Evolutionary conservation across 2,113 vertebrate genomes (phyloP), one percentile per base, ranked within the genome.

Genomic region (Lepidothrix coronata): DNA sequence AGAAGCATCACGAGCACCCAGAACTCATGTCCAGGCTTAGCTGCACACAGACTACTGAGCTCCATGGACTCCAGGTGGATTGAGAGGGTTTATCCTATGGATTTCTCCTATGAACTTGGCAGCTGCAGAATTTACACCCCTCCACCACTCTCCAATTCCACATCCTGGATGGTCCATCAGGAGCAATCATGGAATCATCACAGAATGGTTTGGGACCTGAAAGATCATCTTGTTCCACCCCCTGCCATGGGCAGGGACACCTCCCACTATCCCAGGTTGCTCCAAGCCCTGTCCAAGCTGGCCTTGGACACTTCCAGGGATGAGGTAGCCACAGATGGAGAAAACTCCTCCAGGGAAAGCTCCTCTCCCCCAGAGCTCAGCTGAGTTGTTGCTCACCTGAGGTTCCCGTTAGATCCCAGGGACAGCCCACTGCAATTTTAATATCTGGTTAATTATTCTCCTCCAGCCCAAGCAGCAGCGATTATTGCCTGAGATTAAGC

Each of bases 381-480:
- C 52, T 46, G 63, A 54, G 66, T 82, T 54, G 12, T 41, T 13
- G 1, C 13, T 28, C 11, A 1, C n/a, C 58, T 66, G 12, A 20
- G 11, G 35, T 37, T 85, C 71, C 85, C 16, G 28, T 68, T 65
- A 70, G 85, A 78, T 88, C 8, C 27, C 79, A 43, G 54, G 48
- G 85, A 58, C 48, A 68, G 70, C 25, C 6, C 3, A 73, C 54
- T 65, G 44, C 55, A 49, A 44, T 78, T 91, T 82, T 78, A 91
- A 89, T 78, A 65, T 81, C 85, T 82, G 61, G 37, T 82, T 85
- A 85, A 91, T 93, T 93, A 91, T 91, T 83, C 89, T 49, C 15
- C 76, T 37, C 89, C 81, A 74, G 35, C 59, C 66, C 85, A 61
- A 59, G 89, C 57, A 83, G 89, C 76, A 68, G 73, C 2, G 76